Evolutionary conservation across 2,797 vertebrate species (phyloP).

Genomic region (Rhabdomys pumilio): DNA sequence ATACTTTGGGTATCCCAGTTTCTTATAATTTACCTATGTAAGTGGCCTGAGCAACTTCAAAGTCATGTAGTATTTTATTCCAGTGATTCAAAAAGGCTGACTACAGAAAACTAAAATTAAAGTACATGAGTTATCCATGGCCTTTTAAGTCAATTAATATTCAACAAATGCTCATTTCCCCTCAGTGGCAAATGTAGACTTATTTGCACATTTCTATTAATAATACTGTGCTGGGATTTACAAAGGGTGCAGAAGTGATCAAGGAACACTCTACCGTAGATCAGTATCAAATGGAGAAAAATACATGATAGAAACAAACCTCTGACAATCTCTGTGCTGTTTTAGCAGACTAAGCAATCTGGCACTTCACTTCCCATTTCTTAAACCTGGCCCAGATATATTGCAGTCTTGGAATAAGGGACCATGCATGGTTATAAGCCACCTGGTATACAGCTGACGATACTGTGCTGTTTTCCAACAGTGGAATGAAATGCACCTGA

Average conservation of each 20-base stretch:
- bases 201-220: not conserved
- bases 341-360: not conserved
- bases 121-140: slow-evolving; percentile 43
- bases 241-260: slow-evolving; percentile 48
- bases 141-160: slow-evolving; percentile 61
- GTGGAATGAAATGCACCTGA: slow-evolving; percentile 37
- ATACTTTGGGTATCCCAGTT: not conserved
- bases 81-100: slow-evolving; percentile 32
- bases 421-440: slow-evolving; percentile 18
- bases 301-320: not conserved
- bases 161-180: slow-evolving; percentile 43
- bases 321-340: not conserved
- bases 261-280: slow-evolving; percentile 40
- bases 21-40: slow-evolving; percentile 42
- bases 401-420: not conserved
- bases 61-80: slow-evolving; percentile 8
- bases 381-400: not conserved
- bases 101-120: slow-evolving; percentile 63
- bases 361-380: not conserved
- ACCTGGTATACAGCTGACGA: not conserved
- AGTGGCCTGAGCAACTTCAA: slow-evolving; percentile 47
- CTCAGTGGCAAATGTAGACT: slow-evolving; percentile 23
- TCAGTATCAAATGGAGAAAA: not conserved
- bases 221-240: not conserved
- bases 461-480: not conserved